Conservation (phyloP, 2,888 invertebrate genomes). For the Synergus japonicus region DNA sequence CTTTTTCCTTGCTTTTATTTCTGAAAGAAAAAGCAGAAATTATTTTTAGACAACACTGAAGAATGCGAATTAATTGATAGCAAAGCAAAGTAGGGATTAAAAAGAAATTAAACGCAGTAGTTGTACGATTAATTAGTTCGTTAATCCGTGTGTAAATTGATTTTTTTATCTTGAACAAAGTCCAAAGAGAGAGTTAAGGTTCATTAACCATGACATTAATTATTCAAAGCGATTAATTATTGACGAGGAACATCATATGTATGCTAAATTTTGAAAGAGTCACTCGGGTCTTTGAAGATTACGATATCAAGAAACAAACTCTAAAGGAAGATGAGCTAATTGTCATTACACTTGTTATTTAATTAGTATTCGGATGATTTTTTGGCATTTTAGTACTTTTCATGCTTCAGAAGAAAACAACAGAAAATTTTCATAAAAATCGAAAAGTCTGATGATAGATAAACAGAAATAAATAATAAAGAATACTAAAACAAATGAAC, state of each 20-base stretch:
- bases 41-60: conserved; percentile 45
- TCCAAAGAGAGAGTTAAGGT: conserved; percentile 40
- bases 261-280: not conserved
- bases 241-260: not conserved
- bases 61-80: conserved; percentile 13
- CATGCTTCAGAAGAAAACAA: not conserved
- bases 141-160: conserved; percentile 37
- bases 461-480: too few species aligned
- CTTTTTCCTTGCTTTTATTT: conserved; percentile 87
- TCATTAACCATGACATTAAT: conserved; percentile 1
- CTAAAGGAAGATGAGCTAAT: not conserved
- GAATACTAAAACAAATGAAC: too few species aligned
- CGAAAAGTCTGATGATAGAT: too few species aligned
- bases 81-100: not conserved
- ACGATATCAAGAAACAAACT: not conserved
- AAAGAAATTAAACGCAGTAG: not conserved
- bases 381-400: not conserved
- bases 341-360: not conserved
- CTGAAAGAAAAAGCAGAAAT: conserved; percentile 79
- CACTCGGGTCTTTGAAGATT: not conserved
- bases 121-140: conserved; percentile 3
- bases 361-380: not conserved
- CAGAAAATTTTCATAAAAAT: too few species aligned
- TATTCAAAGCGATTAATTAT: not conserved
- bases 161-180: conserved; percentile 8